Evolutionary conservation across 2,888 invertebrate species (phyloP), one percentile per base, ranked within the genome.

Genomic region (Caenorhabditis drosophilae): DNA sequence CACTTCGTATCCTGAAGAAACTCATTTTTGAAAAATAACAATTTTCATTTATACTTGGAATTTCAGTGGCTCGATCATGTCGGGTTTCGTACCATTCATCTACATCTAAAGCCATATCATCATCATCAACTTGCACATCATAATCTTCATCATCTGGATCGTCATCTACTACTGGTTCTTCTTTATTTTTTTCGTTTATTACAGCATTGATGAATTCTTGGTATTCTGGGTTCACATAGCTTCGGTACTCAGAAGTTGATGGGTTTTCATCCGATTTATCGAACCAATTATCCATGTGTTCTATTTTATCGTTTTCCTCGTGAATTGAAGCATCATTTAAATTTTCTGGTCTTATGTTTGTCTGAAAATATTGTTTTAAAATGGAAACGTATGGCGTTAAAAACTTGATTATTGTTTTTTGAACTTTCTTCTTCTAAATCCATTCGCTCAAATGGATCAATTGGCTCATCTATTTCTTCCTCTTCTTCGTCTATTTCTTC

Each of bases 111-210:
- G 25, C 16, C 20, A 49, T 20, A n/a, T 27, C 49, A 11, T 36
- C 40, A 41, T 50, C 47, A 26, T 64, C 64, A 3, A 47, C 38
- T 22, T 38, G 36, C 12, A 59, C 51, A 51, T 64, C 48, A 26
- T 59, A 64, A 25, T 64, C 64, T 40, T 55, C 64, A 34, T 64
- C 64, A 15, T 61, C 55, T n/a, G 36, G 15, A 7, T 57, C 57
- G 18, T 64, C 64, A n/a, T 64, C 64, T 2, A 38, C 40, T n/a
- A 49, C 56, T 27, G 34, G 16, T 2, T n/a, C 44, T 26, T n/a
- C 31, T 23, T 41, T 31, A 25, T 36, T 16, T 50, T 49, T 47
- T 49, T 36, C 57, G 12, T 49, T 18, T 2, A 46, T 45, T 23
- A 63, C 35, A 9, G 57, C 47, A 4, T 44, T 45, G 1, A 58